Conservation (phyloP, 2,113 vertebrate genomes). For the mouse (Mus musculus) region GRCm39 chr16:87151501-87152000, state of each 20-base stretch:
- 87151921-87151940: slow-evolving; percentile 19
- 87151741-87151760: background rate
- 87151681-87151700: background rate
- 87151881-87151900: background rate
- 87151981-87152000: background rate
- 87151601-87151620: background rate
- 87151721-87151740: background rate
- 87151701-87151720: background rate
- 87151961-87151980: background rate
- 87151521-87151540: background rate
- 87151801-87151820: background rate
- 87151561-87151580: background rate
- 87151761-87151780: background rate
- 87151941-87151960: background rate
- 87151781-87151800: background rate
- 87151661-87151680: background rate
- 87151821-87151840: background rate
- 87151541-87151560: background rate
- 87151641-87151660: background rate
- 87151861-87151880: background rate
- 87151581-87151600: background rate
- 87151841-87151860: background rate
- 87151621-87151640: background rate
- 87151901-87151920: background rate
- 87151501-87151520: no score